Conservation (phyloP, 2,888 invertebrate genomes). For the Meghimatium bilineatum region DNA sequence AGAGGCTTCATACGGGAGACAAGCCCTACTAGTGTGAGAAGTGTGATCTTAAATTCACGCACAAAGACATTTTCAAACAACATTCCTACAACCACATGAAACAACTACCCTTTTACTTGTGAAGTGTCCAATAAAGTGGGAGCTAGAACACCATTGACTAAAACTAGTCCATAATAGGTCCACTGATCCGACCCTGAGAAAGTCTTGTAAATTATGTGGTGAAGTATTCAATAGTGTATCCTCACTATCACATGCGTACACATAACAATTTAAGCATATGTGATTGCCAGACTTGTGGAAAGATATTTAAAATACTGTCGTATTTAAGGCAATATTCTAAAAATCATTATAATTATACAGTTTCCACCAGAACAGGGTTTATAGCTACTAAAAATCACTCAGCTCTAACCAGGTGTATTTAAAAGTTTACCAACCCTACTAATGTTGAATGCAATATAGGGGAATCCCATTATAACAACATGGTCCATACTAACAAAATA, state of each 20-base stretch:
- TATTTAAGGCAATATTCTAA: conserved; percentile 11
- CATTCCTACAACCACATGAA: conserved; percentile 33
- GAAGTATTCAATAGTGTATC: conserved; percentile 16
- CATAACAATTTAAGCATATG: background rate
- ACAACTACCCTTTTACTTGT: conserved; percentile 21
- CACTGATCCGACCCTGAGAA: background rate
- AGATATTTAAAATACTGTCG: conserved; percentile 1
- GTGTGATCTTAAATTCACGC: conserved; percentile 22
- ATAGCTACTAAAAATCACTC: no score
- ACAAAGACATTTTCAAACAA: conserved; percentile 9
- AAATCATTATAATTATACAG: background rate
- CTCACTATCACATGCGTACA: conserved; percentile 14
- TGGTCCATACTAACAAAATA: no score
- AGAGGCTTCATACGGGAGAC: conserved; percentile 25
- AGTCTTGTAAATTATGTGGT: conserved; percentile 10
- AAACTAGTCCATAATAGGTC: conserved; percentile 16
- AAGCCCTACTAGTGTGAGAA: conserved; percentile 32
- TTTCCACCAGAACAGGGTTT: background rate
- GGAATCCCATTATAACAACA: no score
- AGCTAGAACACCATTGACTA: conserved; percentile 18
- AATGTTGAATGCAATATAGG: background rate
- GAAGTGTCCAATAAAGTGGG: conserved; percentile 24
- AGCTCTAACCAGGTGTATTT: background rate
- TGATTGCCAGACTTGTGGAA: background rate
- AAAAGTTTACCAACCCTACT: no score